Evolutionary conservation across 2,888 invertebrate species (phyloP).

Genomic region (Cerastis rubricosa): DNA sequence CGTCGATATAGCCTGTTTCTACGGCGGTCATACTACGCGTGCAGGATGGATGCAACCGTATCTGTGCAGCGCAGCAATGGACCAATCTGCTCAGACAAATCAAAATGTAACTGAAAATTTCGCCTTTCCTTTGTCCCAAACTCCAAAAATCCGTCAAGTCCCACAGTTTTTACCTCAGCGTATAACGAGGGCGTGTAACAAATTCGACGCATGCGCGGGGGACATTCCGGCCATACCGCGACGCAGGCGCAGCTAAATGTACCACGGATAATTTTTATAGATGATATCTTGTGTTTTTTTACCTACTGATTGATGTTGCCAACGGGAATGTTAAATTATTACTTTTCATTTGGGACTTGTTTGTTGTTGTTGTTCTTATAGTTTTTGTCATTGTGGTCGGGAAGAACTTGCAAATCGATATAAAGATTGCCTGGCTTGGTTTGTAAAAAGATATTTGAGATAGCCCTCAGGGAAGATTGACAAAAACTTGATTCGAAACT

Average conservation of each 20-base stretch:
- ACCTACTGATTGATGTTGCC: constrained; percentile 65
- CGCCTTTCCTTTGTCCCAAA: constrained; percentile 60
- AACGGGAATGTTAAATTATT: constrained; percentile 65
- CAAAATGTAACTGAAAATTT: not conserved
- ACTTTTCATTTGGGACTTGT: constrained; percentile 61
- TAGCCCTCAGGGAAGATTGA: not conserved
- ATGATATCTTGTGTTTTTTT: constrained; percentile 75
- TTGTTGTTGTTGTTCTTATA: constrained; percentile 38
- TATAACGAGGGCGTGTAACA: constrained; percentile 83
- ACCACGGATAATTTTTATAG: constrained; percentile 81
- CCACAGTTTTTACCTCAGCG: constrained; percentile 77
- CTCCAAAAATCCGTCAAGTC: constrained; percentile 76
- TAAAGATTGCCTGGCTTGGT: not conserved
- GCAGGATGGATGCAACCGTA: not conserved
- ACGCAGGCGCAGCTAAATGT: constrained; percentile 75
- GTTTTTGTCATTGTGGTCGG: constrained; percentile 44
- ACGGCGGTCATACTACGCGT: no score
- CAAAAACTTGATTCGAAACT: not conserved
- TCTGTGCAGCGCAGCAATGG: no score
- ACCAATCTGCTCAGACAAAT: no score
- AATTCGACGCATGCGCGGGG: constrained; percentile 80
- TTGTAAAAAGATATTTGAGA: constrained; percentile 31
- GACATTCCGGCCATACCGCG: constrained; percentile 77
- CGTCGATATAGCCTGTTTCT: no score
- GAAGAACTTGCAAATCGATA: constrained; percentile 43